A percentile compares a stretch with the other conserved stretches of the same genome.
Evolutionary conservation across 2,888 invertebrate genomes (phyloP).

Genomic region (Caenorhabditis panamensis): DNA sequence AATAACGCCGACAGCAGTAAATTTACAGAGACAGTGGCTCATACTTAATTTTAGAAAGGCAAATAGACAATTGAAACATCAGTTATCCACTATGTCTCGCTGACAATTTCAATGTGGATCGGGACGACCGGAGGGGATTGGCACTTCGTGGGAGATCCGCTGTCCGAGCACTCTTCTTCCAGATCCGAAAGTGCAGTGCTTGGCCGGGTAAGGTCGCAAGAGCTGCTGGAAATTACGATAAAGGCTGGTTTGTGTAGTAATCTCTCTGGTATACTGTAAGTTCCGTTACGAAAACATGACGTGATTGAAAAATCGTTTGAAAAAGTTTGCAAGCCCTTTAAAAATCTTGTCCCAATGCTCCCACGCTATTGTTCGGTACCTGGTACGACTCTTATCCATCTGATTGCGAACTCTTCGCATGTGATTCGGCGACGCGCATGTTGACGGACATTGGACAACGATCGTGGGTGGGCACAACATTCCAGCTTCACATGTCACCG

Average conservation of each 20-base stretch:
- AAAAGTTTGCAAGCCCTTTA: too few relatives aligned
- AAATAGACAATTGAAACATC: too few relatives aligned
- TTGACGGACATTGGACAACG: slow-evolving; percentile 70
- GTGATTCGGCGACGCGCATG: slow-evolving; percentile 67
- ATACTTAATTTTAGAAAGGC: too few relatives aligned
- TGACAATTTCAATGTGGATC: slow-evolving; percentile 56
- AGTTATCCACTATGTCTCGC: slow-evolving; percentile 46
- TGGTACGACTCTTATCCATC: slow-evolving; percentile 57
- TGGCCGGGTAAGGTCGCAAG: slow-evolving; percentile 66
- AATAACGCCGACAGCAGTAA: too few relatives aligned
- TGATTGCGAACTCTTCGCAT: slow-evolving; percentile 55
- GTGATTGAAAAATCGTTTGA: too few relatives aligned
- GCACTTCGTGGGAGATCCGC: slow-evolving; percentile 64
- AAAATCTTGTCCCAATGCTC: background rate
- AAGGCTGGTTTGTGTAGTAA: too few relatives aligned
- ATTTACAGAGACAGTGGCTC: too few relatives aligned
- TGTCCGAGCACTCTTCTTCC: slow-evolving; percentile 69
- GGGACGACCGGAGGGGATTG: slow-evolving; percentile 48
- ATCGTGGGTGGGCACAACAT: slow-evolving; percentile 68
- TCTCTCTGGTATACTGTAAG: too few relatives aligned
- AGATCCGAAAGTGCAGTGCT: slow-evolving; percentile 69
- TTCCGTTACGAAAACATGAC: too few relatives aligned
- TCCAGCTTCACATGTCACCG: slow-evolving; percentile 61
- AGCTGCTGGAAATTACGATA: slow-evolving; percentile 55
- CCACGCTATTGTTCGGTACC: slow-evolving; percentile 17